A percentile compares a stretch with the other conserved stretches of the same genome.
These are phyloP conservation scores for Sebastes cheni DNA, from an alignment of 2,797 vertebrate species.

Conservation along the genomic window DNA sequence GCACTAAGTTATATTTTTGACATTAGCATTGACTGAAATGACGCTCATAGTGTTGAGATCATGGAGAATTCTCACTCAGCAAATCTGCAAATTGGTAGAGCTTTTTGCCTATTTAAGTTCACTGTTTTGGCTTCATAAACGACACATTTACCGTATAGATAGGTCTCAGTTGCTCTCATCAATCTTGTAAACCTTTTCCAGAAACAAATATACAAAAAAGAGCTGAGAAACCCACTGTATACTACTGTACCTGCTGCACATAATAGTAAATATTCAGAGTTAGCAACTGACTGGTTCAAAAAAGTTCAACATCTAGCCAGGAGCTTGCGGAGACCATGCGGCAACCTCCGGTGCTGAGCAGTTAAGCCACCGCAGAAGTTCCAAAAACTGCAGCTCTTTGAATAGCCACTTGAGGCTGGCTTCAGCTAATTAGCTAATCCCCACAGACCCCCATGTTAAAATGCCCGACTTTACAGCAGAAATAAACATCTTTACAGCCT, in stretches of 20 bases:
- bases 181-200: neutral
- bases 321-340: neutral
- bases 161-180: neutral
- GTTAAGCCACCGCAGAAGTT: too few relatives aligned
- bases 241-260: too few relatives aligned
- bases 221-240: neutral
- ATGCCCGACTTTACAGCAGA: too few relatives aligned
- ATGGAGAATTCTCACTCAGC: neutral
- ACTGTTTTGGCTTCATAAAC: neutral
- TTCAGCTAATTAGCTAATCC: too few relatives aligned
- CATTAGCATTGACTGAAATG: neutral
- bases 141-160: neutral
- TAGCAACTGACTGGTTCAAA: neutral
- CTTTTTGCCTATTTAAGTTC: neutral
- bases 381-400: too few relatives aligned
- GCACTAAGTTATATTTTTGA: neutral
- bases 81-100: neutral
- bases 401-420: too few relatives aligned
- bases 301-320: neutral
- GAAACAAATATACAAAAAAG: too few relatives aligned
- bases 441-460: too few relatives aligned
- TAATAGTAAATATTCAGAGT: neutral
- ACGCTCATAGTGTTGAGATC: neutral
- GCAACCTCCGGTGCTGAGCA: too few relatives aligned
- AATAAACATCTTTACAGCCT: too few relatives aligned